These are phyloP conservation scores for Limanda limanda DNA, from an alignment of 2,113 vertebrate species.

Conservation along the genomic window DNA sequence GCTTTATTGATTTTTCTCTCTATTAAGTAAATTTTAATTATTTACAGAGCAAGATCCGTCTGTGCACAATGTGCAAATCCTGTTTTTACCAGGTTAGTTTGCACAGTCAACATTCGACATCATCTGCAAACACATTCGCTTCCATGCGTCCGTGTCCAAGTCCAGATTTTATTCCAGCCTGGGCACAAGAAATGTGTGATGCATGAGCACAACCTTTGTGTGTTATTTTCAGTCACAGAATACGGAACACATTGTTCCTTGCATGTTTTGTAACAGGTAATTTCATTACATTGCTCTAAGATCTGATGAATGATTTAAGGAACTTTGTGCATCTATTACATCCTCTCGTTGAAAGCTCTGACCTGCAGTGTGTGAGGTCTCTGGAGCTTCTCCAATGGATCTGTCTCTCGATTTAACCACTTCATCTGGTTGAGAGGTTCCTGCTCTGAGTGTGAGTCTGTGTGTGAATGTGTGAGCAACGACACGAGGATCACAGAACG, in stretches of 20 bases:
- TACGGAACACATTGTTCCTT: too few species aligned
- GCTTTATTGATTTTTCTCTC: neutral
- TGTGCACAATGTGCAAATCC: too few species aligned
- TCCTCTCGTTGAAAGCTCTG: constrained; percentile 20
- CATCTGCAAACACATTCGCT: too few species aligned
- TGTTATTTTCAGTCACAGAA: too few species aligned
- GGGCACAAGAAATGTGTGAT: too few species aligned
- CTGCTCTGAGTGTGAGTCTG: neutral
- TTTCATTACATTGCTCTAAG: too few species aligned
- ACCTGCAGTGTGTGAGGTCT: constrained; percentile 23
- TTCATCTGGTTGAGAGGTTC: constrained; percentile 41
- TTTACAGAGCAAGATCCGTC: neutral
- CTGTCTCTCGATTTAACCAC: constrained; percentile 32
- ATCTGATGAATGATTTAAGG: constrained; percentile 62
- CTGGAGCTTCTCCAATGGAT: constrained; percentile 30
- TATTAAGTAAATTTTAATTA: neutral
- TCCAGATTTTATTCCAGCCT: too few species aligned
- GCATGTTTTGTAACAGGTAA: too few species aligned
- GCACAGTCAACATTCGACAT: too few species aligned
- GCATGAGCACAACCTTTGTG: too few species aligned
- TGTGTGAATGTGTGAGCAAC: neutral
- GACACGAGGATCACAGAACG: neutral
- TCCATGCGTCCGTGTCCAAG: too few species aligned
- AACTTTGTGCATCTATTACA: constrained; percentile 43
- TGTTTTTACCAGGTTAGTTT: too few species aligned